Percentiles rank a stretch among this genome's conserved stretches.
These are phyloP conservation scores for Aphelinus certus DNA, from an alignment of 1,140 invertebrate genomes.

Conservation along the genomic window DNA sequence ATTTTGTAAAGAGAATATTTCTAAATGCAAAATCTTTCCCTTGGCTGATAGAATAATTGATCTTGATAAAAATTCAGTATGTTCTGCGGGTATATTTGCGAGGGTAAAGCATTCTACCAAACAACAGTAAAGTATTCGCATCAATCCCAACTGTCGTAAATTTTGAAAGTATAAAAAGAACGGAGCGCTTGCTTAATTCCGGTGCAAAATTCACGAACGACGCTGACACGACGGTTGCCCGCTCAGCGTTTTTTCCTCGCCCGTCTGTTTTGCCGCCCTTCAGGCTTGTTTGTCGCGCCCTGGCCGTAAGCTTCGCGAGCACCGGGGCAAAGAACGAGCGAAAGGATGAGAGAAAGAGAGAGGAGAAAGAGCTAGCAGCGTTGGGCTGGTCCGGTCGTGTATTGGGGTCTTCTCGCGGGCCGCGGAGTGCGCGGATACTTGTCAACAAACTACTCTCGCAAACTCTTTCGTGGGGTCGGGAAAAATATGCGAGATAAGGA, in stretches of 20 bases:
- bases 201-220: too few species aligned
- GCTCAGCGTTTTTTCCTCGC: neutral
- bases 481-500: conserved; percentile 31
- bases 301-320: neutral
- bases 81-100: too few species aligned
- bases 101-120: too few species aligned
- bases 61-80: too few species aligned
- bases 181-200: neutral
- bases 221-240: neutral
- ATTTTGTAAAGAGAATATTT: too few species aligned
- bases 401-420: neutral
- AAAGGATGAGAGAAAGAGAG: conserved; percentile 3
- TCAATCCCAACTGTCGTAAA: too few species aligned
- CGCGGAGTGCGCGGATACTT: conserved; percentile 1
- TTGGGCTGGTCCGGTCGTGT: neutral
- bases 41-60: too few species aligned
- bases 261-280: conserved; percentile 4
- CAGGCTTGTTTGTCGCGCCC: conserved; percentile 15
- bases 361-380: neutral
- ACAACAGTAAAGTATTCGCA: too few species aligned
- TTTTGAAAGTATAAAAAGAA: too few species aligned
- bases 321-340: neutral
- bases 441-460: conserved; percentile 30
- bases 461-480: neutral
- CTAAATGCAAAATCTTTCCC: too few species aligned